phyloP scores from a whole-genome alignment of 2,888 invertebrate genomes.

The Graphium colonna region DNA sequence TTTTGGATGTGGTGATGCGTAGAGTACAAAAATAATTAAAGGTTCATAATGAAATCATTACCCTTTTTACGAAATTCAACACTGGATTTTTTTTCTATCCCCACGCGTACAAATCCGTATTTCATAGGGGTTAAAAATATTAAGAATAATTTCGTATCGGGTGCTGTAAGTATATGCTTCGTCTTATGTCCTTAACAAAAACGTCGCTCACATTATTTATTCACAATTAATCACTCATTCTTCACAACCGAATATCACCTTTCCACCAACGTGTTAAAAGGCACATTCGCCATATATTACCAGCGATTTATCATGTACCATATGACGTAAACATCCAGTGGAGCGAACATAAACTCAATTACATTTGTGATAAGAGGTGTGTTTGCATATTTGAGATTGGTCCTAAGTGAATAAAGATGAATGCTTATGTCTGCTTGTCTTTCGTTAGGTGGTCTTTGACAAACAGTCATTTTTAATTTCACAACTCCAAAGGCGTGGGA shows the following conservation, averaged over 20 bases:
- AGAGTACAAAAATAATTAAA: too few relatives aligned
- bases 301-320: constrained; percentile 39
- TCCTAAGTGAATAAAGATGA: constrained; percentile 65
- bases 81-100: too few relatives aligned
- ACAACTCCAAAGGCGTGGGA: too few relatives aligned
- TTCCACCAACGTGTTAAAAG: constrained; percentile 46
- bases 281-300: constrained; percentile 54
- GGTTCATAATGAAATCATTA: too few relatives aligned
- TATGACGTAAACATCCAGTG: constrained; percentile 14
- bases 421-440: constrained; percentile 65
- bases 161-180: constrained; percentile 32
- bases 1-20: too few relatives aligned
- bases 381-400: constrained; percentile 19
- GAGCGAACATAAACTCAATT: constrained; percentile 29
- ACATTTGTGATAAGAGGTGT: constrained; percentile 5
- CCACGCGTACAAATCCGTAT: constrained; percentile 8
- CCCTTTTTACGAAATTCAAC: too few relatives aligned
- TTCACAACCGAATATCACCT: constrained; percentile 45
- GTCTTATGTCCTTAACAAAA: constrained; percentile 37
- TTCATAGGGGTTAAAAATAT: constrained; percentile 19
- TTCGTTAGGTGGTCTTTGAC: constrained; percentile 70
- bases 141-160: constrained; percentile 35
- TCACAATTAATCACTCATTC: constrained; percentile 50
- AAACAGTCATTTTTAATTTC: too few relatives aligned
- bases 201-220: constrained; percentile 49